Evolutionary conservation across 2,888 invertebrate genomes (phyloP).

Genomic region (Melipona beecheii): DNA sequence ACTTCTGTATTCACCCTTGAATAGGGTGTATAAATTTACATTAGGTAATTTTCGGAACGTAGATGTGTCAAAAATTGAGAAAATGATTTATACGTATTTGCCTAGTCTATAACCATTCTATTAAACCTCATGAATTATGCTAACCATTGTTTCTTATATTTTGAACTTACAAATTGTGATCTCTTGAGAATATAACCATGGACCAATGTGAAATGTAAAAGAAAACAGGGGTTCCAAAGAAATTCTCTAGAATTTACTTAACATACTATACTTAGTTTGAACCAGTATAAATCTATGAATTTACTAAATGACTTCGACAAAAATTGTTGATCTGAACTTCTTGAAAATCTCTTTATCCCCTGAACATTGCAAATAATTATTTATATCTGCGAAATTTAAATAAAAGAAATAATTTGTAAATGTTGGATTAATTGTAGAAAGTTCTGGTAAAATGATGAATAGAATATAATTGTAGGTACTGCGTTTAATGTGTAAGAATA

Average conservation of each 20-base stretch:
- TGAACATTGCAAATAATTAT: slow-evolving; percentile 33
- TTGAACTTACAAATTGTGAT: slow-evolving; percentile 43
- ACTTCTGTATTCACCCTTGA: slow-evolving; percentile 55
- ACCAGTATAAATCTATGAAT: slow-evolving; percentile 9
- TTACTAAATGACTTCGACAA: not conserved
- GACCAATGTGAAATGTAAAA: slow-evolving; percentile 20
- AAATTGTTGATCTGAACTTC: not conserved
- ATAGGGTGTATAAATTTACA: slow-evolving; percentile 52
- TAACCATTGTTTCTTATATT: slow-evolving; percentile 42
- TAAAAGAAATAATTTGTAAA: slow-evolving; percentile 27
- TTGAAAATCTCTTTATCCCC: not conserved
- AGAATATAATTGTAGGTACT: slow-evolving; percentile 44
- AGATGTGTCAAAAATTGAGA: slow-evolving; percentile 41
- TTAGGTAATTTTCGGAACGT: slow-evolving; percentile 51
- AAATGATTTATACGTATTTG: slow-evolving; percentile 48
- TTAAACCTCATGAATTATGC: slow-evolving; percentile 39
- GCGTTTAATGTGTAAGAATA: slow-evolving; percentile 59
- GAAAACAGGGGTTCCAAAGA: not conserved
- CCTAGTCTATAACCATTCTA: slow-evolving; percentile 56
- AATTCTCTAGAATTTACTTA: not conserved
- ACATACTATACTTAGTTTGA: not conserved
- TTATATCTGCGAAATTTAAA: slow-evolving; percentile 20
- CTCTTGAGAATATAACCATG: slow-evolving; percentile 16
- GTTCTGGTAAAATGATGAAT: slow-evolving; percentile 22
- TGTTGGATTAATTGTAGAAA: slow-evolving; percentile 15